phyloP scores from a whole-genome alignment of 2,113 vertebrate species.

The Probosciger aterrimus region DNA sequence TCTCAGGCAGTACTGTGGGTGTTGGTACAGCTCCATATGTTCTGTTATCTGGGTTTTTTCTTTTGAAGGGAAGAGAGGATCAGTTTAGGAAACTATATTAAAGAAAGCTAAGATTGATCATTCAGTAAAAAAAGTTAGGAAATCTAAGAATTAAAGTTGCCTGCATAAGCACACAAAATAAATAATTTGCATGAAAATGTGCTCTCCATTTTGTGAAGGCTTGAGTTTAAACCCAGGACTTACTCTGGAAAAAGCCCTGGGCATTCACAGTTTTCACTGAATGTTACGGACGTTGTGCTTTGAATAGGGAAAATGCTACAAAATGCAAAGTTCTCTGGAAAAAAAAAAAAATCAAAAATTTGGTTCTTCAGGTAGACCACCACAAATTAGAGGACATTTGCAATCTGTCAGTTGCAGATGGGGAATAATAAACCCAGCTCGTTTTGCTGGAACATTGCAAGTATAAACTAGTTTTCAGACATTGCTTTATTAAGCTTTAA shows the following conservation, averaged over 20 bases:
- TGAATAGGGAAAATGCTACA: not conserved
- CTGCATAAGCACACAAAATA: not conserved
- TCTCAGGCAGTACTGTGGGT: not conserved
- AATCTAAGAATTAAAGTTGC: not conserved
- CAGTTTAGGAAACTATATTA: not conserved
- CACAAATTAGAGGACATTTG: not conserved
- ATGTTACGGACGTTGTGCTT: not conserved
- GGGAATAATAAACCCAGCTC: not conserved
- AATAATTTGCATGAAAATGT: not conserved
- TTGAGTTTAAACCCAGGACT: not conserved
- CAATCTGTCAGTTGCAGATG: not conserved
- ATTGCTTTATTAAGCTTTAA: not conserved
- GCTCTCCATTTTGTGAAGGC: not conserved
- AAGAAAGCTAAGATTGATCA: not conserved
- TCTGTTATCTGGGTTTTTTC: not conserved
- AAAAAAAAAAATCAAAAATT: not conserved
- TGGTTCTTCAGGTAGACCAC: not conserved
- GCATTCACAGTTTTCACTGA: not conserved
- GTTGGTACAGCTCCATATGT: accelerated
- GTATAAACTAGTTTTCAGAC: not conserved
- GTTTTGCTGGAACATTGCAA: not conserved
- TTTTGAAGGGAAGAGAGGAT: not conserved
- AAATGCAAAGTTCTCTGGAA: not conserved
- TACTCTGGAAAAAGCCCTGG: not conserved
- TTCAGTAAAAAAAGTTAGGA: not conserved